Conservation (phyloP, 2,113 vertebrate species). For the Clarias macrocephalus region DNA sequence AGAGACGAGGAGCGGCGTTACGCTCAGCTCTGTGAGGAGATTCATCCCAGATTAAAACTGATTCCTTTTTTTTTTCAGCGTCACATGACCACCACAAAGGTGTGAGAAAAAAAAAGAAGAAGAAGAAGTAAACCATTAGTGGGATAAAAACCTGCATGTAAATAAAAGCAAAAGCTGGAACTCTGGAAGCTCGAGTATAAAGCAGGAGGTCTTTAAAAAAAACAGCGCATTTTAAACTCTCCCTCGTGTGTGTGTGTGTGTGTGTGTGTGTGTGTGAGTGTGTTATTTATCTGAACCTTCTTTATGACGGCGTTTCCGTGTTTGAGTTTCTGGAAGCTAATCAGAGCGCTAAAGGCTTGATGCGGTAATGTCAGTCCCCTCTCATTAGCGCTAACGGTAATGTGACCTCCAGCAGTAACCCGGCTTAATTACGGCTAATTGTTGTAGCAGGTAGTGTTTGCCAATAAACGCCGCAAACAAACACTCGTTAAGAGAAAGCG, state of each 20-base stretch:
- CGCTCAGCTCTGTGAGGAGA: not conserved
- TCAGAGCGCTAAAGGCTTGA: conserved; percentile 16
- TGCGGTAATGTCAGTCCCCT: conserved; percentile 30
- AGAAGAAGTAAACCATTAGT: not conserved
- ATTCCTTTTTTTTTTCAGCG: not conserved
- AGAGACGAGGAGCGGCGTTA: not conserved
- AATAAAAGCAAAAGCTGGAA: not conserved
- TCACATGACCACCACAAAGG: not conserved
- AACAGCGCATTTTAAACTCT: not conserved
- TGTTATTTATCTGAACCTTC: conserved; percentile 5
- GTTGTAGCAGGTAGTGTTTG: conserved; percentile 16
- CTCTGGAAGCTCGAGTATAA: too few species aligned
- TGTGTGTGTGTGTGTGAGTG: too few species aligned
- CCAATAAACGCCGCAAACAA: conserved; percentile 34
- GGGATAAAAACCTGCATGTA: not conserved
- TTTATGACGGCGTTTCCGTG: not conserved
- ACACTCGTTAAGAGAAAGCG: conserved; percentile 22
- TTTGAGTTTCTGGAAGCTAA: conserved; percentile 25
- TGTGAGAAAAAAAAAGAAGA: too few species aligned
- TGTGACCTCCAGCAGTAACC: conserved; percentile 38
- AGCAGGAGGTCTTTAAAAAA: not conserved
- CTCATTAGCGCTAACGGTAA: conserved; percentile 41
- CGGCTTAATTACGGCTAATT: conserved; percentile 45
- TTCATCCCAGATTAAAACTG: not conserved
- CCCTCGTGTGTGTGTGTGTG: not conserved